Base-by-base conservation (phyloP, 30 jellyfish, hydroid and myxozoan genomes). In the Calvadosia cruxmelitensis region DNA sequence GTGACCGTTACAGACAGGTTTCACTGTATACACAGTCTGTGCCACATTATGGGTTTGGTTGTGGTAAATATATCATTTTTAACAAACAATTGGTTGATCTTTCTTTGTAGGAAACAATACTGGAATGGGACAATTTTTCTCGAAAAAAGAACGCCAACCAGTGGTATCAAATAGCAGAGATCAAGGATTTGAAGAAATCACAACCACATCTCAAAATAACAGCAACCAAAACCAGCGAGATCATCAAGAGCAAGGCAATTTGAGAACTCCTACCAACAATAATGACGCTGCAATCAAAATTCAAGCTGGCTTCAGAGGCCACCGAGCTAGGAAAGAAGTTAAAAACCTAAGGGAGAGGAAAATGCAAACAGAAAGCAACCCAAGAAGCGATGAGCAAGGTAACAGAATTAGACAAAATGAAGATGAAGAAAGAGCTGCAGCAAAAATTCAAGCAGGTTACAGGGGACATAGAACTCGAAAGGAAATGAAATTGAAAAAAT, bases 291-390 rank as follows among this genome's bases (percentile, higher is more conserved):
- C 95, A 36, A 35, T 77, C 27, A 76, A 66, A 64, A 84, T 84
- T 36, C 95, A 84, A 73, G 72, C 92, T 27, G 76, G 95, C 71
- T 84, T 76, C 75, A 82, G 95, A 26, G 92, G 95, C 50, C 95
- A 76, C 71, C 64, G 62, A 66, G 90, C 92, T n/a, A 78, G 92
- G 68, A 77, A 84, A 68, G 83, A 77, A 42, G 83, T 76, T 31
- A 79, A 72, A 15, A 83, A 83, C 10, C 52, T 73, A 79, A 76
- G 67, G 50, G 57, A 42, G 20, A 42, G 57, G 20, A 5, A 10
- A 5, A 20, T 42, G 57, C 57, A 42, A 20, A 42, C 20, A 20
- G 20, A 42, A 10, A 20, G 57, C 10, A 42, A 42, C 57, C 57
- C 10, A 5, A 42, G 20, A 42, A 10, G 20, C 10, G 20, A 42